Percentiles rank a stretch among this genome's conserved stretches.
These are phyloP conservation scores for Xenops minutus DNA, from an alignment of 2,797 vertebrate species.

Conservation along the genomic window DNA sequence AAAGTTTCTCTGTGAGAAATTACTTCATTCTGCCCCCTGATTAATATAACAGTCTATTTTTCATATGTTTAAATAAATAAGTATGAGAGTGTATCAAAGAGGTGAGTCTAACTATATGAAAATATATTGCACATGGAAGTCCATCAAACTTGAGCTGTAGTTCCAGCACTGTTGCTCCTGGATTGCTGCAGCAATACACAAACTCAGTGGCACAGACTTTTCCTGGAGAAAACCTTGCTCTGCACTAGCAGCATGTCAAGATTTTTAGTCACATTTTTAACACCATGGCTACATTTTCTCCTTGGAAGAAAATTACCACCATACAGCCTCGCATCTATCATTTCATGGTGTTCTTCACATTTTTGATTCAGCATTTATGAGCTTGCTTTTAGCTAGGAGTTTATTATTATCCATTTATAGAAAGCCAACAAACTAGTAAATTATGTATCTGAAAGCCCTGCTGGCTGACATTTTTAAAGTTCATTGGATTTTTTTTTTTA, in stretches of 20 bases:
- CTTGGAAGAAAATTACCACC: conserved; percentile 59
- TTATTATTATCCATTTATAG: conserved; percentile 75
- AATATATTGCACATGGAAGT: not conserved
- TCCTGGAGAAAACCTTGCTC: not conserved
- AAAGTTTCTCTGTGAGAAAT: conserved; percentile 32
- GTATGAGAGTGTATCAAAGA: not conserved
- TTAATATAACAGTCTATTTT: conserved; percentile 9
- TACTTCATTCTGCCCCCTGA: conserved; percentile 1
- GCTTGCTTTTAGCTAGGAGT: conserved; percentile 61
- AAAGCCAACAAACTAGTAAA: conserved; percentile 75
- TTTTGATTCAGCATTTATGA: conserved; percentile 70
- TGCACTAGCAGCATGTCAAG: conserved; percentile 7
- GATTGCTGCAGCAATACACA: not conserved
- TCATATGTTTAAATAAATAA: conserved; percentile 44
- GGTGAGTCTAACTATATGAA: not conserved
- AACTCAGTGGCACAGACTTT: not conserved
- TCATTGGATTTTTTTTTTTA: conserved; percentile 59
- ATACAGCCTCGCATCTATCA: conserved; percentile 56
- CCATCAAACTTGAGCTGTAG: not conserved
- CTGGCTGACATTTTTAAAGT: conserved; percentile 79
- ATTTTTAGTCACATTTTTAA: conserved; percentile 43
- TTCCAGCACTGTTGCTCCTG: not conserved
- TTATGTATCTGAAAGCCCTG: conserved; percentile 74
- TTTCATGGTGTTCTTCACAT: conserved; percentile 56
- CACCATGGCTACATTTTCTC: not conserved